Evolutionary conservation across 2,113 vertebrate species (phyloP).

Genomic region (Microcebus griseorufus): DNA sequence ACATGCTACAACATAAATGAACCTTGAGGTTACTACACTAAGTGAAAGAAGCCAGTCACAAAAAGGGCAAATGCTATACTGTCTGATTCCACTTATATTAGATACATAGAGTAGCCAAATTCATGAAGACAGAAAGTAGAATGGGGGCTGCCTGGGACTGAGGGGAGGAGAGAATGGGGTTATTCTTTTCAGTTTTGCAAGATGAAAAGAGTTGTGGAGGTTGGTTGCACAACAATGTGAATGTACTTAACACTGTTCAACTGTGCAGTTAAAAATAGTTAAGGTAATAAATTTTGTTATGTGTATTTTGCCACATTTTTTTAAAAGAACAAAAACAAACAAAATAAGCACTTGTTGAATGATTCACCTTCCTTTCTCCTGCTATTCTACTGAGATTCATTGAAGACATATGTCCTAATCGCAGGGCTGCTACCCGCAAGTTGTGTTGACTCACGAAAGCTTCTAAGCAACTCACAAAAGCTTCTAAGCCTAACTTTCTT

Average conservation of each 20-base stretch:
- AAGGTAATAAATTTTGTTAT: neutral
- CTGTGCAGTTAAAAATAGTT: neutral
- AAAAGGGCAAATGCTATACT: neutral
- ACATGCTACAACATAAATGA: accelerated
- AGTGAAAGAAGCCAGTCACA: neutral
- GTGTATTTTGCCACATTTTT: neutral
- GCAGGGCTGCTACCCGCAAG: neutral
- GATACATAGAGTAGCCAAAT: too few relatives aligned
- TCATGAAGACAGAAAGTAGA: neutral
- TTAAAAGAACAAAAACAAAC: neutral
- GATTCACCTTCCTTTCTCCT: neutral
- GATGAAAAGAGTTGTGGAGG: neutral
- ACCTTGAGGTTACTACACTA: neutral
- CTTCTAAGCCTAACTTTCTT: neutral
- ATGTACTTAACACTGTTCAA: neutral
- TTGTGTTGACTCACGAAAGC: neutral
- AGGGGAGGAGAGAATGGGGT: accelerated
- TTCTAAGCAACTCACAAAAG: neutral
- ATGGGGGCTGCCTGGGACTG: neutral
- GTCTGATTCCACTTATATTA: neutral
- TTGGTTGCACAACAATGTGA: neutral
- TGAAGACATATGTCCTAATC: neutral
- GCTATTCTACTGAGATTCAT: neutral
- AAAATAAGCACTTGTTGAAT: neutral
- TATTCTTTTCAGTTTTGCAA: neutral